A percentile compares a stretch with the other conserved stretches of the same genome.
These are phyloP conservation scores for Lacerta agilis DNA, from an alignment of 2,797 vertebrate genomes.

Conservation along the genomic window DNA sequence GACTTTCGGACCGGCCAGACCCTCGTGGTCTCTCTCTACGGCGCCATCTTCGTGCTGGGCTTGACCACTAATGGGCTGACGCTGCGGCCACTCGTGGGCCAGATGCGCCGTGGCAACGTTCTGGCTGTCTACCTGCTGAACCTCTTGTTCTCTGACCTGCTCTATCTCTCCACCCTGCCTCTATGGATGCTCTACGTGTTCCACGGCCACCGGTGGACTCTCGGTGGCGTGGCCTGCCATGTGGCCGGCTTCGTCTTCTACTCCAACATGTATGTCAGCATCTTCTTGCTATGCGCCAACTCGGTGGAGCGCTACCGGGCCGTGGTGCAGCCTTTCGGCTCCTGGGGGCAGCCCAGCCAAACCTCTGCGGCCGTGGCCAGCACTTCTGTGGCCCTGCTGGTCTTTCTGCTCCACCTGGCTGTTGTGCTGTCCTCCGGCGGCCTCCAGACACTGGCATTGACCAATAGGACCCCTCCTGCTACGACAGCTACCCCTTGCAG, in stretches of 20 bases:
- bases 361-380: slow-evolving; percentile 10
- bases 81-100: slow-evolving; percentile 34
- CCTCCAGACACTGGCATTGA: slow-evolving; percentile 6
- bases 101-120: slow-evolving; percentile 38
- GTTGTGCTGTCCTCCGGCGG: slow-evolving; percentile 21
- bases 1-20: not conserved
- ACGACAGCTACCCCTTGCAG: slow-evolving; percentile 51
- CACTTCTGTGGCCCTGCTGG: slow-evolving; percentile 25
- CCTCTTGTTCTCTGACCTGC: too few species aligned
- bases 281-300: slow-evolving; percentile 54
- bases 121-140: too few species aligned
- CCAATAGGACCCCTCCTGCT: slow-evolving; percentile 40
- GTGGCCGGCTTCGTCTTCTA: slow-evolving; percentile 54
- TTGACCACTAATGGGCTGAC: slow-evolving; percentile 46
- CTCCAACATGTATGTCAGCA: slow-evolving; percentile 57
- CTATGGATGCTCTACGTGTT: slow-evolving; percentile 49
- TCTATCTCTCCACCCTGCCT: too few species aligned
- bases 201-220: slow-evolving; percentile 36
- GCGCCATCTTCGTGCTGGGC: slow-evolving; percentile 45
- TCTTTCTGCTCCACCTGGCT: slow-evolving; percentile 33
- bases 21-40: slow-evolving; percentile 45
- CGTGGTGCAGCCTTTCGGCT: too few species aligned
- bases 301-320: slow-evolving; percentile 53
- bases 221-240: slow-evolving; percentile 38
- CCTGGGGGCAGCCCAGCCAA: slow-evolving; percentile 22